A percentile compares a stretch with the other conserved stretches of the same genome.
These are phyloP conservation scores for Rhyzopertha dominica DNA, from an alignment of 1,140 invertebrate genomes.

Conservation along the genomic window DNA sequence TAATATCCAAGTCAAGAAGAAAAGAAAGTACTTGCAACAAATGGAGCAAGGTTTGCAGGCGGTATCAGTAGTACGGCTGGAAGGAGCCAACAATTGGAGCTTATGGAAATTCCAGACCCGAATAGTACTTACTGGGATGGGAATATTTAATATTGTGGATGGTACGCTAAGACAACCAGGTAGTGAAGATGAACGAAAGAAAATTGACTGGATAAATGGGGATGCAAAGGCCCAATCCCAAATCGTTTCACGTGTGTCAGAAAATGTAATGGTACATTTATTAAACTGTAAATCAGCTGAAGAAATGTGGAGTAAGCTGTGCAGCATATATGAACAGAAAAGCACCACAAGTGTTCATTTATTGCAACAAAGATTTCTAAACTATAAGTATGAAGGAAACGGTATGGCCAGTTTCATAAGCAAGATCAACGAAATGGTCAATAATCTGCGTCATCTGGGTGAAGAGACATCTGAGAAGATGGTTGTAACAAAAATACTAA, in stretches of 20 bases:
- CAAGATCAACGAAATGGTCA: conserved; percentile 15
- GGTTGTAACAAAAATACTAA: conserved; percentile 38
- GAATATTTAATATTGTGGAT: too few relatives aligned
- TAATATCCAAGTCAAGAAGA: too few relatives aligned
- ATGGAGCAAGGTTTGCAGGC: too few relatives aligned
- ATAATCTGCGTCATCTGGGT: conserved; percentile 26
- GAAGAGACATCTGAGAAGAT: conserved; percentile 29
- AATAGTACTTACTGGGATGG: too few relatives aligned
- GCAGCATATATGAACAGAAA: conserved; percentile 41
- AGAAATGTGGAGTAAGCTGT: conserved; percentile 41
- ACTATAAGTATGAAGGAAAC: conserved; percentile 21
- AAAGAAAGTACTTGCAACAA: too few relatives aligned
- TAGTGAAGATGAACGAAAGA: background rate
- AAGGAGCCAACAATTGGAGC: too few relatives aligned
- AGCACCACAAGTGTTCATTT: conserved; percentile 38
- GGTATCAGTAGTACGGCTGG: too few relatives aligned
- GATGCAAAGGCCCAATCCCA: conserved; percentile 25
- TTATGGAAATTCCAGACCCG: too few relatives aligned
- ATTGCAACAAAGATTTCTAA: conserved; percentile 38
- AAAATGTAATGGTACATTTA: conserved; percentile 33
- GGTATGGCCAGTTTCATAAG: conserved; percentile 22
- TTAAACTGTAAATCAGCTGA: conserved; percentile 32
- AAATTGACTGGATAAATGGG: conserved; percentile 13
- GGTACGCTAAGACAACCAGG: too few relatives aligned
- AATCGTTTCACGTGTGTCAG: conserved; percentile 28